phyloP scores from a whole-genome alignment of 2,888 invertebrate species.

The Gastracanthus pulcherrimus region DNA sequence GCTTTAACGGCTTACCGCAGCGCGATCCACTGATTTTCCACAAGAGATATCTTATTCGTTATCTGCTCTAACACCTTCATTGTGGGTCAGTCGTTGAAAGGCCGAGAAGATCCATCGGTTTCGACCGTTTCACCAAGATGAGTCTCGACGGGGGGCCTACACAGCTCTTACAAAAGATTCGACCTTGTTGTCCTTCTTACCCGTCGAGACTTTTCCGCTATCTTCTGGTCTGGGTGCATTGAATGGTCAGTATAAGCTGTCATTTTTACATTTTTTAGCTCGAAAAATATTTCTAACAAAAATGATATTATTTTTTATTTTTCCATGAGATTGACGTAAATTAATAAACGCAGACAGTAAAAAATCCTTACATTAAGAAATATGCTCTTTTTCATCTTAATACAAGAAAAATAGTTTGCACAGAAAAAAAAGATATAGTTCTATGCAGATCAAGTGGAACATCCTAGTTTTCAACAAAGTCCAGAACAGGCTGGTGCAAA shows the following conservation, averaged over 20 bases:
- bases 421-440: background rate
- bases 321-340: too few species aligned
- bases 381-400: too few species aligned
- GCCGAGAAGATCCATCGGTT: constrained; percentile 52
- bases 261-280: background rate
- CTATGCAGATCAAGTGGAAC: background rate
- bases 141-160: constrained; percentile 57
- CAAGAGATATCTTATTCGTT: constrained; percentile 57
- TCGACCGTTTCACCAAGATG: constrained; percentile 63
- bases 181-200: constrained; percentile 35
- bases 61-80: constrained; percentile 66
- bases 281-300: background rate
- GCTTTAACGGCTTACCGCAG: constrained; percentile 44
- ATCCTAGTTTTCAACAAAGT: background rate
- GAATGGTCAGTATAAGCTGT: background rate
- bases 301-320: too few species aligned
- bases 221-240: background rate
- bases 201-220: constrained; percentile 36
- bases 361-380: too few species aligned
- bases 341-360: too few species aligned
- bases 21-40: constrained; percentile 44
- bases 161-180: constrained; percentile 49
- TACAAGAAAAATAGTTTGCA: background rate
- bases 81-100: constrained; percentile 61
- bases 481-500: background rate